phyloP scores from a whole-genome alignment of 2,113 vertebrate genomes.

The Ploceus nigricollis region DNA sequence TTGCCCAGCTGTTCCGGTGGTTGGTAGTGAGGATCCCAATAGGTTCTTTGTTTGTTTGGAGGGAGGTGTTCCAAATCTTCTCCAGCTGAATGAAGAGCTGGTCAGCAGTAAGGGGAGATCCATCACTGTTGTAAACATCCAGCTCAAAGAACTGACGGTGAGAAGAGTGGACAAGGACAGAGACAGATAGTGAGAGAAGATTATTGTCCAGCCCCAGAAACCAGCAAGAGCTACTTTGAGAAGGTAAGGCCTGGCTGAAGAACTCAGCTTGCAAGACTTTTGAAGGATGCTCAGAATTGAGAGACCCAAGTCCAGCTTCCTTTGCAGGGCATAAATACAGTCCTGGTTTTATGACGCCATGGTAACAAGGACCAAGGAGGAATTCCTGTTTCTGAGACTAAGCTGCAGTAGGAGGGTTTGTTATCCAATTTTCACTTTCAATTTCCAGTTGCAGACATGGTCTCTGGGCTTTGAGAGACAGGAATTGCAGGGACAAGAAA shows the following conservation, averaged over 20 bases:
- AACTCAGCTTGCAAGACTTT: background rate
- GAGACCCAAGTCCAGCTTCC: background rate
- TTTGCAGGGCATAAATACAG: background rate
- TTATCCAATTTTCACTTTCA: background rate
- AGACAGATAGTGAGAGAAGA: background rate
- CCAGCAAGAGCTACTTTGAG: background rate
- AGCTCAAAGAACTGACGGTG: slow-evolving; percentile 88
- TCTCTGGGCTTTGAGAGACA: background rate
- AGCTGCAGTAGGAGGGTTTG: background rate
- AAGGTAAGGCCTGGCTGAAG: background rate
- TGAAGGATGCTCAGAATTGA: background rate
- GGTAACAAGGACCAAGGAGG: background rate
- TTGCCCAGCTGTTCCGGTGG: slow-evolving; percentile 96
- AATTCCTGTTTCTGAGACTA: background rate
- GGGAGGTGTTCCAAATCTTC: slow-evolving; percentile 97
- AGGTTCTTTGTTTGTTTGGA: slow-evolving; percentile 97
- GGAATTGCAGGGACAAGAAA: background rate
- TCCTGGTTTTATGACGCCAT: background rate
- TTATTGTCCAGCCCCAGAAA: background rate
- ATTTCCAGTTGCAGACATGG: background rate
- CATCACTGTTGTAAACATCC: slow-evolving; percentile 92
- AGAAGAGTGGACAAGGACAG: background rate
- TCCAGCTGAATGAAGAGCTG: slow-evolving; percentile 93
- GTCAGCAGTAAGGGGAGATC: slow-evolving; percentile 84
- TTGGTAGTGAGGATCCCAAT: slow-evolving; percentile 94